Percentiles rank a stretch among this genome's conserved stretches.
Evolutionary conservation across 2,113 vertebrate genomes (phyloP).

Genomic region (Mystacornis crossleyi): DNA sequence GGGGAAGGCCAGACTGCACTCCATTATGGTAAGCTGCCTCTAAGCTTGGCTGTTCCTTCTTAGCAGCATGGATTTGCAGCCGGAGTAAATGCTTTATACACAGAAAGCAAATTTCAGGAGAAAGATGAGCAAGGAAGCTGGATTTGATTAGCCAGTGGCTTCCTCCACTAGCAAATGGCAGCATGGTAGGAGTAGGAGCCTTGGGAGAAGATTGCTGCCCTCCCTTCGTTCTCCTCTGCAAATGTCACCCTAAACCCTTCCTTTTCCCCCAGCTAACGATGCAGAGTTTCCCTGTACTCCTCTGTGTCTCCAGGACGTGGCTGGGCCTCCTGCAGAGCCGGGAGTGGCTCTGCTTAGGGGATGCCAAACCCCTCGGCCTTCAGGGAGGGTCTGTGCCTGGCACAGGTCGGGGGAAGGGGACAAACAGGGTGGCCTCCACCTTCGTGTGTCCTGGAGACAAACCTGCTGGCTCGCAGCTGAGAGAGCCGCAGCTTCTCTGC

Average conservation of each 20-base stretch:
- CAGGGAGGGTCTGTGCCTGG: background rate
- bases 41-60: background rate
- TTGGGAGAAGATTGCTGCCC: background rate
- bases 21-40: conserved; percentile 91
- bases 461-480: background rate
- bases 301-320: background rate
- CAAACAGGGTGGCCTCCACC: background rate
- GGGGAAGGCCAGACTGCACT: conserved; percentile 96
- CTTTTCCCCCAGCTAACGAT: background rate
- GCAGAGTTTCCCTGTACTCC: background rate
- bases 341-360: background rate
- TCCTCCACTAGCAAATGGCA: background rate
- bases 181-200: background rate
- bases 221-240: background rate
- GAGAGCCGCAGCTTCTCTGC: background rate
- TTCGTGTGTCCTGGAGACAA: background rate
- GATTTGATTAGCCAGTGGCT: background rate
- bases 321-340: background rate
- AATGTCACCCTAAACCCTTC: background rate
- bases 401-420: background rate
- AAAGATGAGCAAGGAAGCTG: background rate
- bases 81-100: background rate
- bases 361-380: background rate
- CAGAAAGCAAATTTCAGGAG: background rate
- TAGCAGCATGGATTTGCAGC: background rate